A percentile compares a stretch with the other conserved stretches of the same genome.
Conservation (phyloP, 1,140 invertebrate species). For the Pseudoatta argentina region DNA sequence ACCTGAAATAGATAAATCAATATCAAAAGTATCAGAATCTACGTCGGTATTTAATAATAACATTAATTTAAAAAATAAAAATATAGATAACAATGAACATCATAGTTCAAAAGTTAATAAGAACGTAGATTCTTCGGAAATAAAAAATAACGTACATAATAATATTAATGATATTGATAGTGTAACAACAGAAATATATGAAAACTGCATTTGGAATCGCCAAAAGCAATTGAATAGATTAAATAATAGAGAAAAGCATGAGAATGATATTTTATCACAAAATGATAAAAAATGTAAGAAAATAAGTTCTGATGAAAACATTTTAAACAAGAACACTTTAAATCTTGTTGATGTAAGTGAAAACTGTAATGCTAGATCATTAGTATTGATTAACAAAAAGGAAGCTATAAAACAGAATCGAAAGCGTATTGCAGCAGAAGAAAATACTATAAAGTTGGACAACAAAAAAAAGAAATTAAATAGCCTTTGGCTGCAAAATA, state of each 20-base stretch:
- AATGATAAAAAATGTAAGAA: background rate
- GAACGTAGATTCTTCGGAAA: background rate
- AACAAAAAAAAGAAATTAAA: slow-evolving; percentile 27
- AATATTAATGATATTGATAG: background rate
- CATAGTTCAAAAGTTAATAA: background rate
- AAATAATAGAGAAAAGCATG: background rate
- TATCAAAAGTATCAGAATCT: background rate
- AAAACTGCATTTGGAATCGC: background rate
- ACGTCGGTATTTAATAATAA: background rate
- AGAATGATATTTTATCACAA: background rate
- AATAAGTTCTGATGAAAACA: background rate
- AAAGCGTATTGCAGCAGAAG: background rate
- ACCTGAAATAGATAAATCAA: background rate
- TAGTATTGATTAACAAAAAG: background rate
- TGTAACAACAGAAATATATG: background rate
- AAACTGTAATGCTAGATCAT: background rate
- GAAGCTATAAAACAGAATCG: background rate
- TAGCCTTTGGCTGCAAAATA: background rate
- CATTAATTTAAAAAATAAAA: slow-evolving; percentile 15
- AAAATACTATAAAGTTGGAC: background rate
- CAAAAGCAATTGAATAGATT: slow-evolving; percentile 15
- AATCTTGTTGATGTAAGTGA: background rate
- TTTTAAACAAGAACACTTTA: background rate
- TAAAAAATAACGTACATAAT: background rate
- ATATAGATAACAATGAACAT: background rate